A percentile compares a stretch with the other conserved stretches of the same genome.
These are phyloP conservation scores for Cyclura pinguis DNA, from an alignment of 2,797 vertebrate genomes.

Conservation along the genomic window DNA sequence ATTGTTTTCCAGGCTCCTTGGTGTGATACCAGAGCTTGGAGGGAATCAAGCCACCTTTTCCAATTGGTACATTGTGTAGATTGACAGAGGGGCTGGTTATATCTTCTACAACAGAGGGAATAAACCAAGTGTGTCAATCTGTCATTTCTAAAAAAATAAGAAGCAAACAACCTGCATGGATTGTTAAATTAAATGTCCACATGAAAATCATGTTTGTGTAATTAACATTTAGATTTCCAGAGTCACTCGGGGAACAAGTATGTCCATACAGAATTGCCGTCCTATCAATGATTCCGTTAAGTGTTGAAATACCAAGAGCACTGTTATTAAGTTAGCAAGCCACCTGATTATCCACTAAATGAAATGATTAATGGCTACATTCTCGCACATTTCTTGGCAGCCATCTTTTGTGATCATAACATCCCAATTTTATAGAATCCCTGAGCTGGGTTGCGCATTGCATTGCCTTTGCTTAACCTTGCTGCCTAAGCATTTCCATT, in stretches of 20 bases:
- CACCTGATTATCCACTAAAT: conserved; percentile 68
- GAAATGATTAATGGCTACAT: conserved; percentile 62
- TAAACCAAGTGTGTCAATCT: conserved; percentile 69
- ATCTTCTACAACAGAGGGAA: conserved; percentile 65
- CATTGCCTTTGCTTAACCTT: conserved; percentile 67
- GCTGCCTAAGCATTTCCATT: conserved; percentile 54
- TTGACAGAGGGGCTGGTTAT: conserved; percentile 52
- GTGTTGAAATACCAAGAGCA: conserved; percentile 54
- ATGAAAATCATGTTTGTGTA: conserved; percentile 69
- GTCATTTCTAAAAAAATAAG: conserved; percentile 34
- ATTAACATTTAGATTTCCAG: conserved; percentile 66
- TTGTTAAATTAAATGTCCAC: conserved; percentile 69
- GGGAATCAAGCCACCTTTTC: conserved; percentile 67
- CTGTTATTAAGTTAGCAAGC: conserved; percentile 70
- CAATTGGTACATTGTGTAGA: conserved; percentile 66
- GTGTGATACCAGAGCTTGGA: background rate
- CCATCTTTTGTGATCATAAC: conserved; percentile 42
- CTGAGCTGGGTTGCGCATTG: conserved; percentile 13
- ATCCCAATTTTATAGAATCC: conserved; percentile 38
- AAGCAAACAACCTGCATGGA: conserved; percentile 62
- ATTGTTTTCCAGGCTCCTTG: conserved; percentile 50
- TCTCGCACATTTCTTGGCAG: conserved; percentile 57
- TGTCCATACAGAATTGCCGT: conserved; percentile 57
- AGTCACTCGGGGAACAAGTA: conserved; percentile 64
- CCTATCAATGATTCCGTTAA: conserved; percentile 62